phyloP scores from a whole-genome alignment of 2,888 invertebrate species.

The Pammene aurita region DNA sequence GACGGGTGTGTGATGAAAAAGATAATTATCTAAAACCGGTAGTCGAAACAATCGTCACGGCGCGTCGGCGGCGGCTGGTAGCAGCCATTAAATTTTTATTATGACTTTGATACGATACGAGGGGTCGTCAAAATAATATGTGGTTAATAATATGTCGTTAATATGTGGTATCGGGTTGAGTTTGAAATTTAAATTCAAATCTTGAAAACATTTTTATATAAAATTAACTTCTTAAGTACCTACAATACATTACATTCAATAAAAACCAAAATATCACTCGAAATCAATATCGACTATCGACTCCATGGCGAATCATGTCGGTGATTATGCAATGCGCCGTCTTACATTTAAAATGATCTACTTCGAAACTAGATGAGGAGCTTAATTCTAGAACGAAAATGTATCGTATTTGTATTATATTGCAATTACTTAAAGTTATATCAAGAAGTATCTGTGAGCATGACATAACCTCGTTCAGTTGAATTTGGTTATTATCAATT shows the following conservation, averaged over 20 bases:
- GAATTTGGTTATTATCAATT: too few species aligned
- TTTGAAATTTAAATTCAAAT: background rate
- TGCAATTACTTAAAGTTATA: background rate
- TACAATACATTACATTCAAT: background rate
- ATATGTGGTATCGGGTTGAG: background rate
- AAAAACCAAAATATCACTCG: slow-evolving; percentile 48
- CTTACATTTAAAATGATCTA: slow-evolving; percentile 80
- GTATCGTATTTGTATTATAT: background rate
- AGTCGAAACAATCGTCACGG: slow-evolving; percentile 75
- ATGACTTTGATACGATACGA: slow-evolving; percentile 40
- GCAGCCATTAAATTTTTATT: slow-evolving; percentile 47
- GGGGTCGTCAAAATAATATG: slow-evolving; percentile 32
- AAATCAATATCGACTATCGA: slow-evolving; percentile 60
- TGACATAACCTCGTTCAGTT: background rate
- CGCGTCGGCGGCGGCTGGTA: slow-evolving; percentile 60
- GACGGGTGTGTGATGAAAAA: slow-evolving; percentile 47
- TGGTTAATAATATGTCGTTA: too few species aligned
- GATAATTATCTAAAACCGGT: slow-evolving; percentile 71
- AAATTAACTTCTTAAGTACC: too few species aligned
- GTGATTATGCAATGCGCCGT: slow-evolving; percentile 79
- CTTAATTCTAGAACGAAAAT: slow-evolving; percentile 30
- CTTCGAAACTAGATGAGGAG: slow-evolving; percentile 70
- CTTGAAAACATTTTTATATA: background rate
- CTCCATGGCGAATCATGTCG: slow-evolving; percentile 78
- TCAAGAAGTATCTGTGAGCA: background rate